Evolutionary conservation across 2,888 invertebrate genomes (phyloP).

Genomic region (Tortricodes alternella): DNA sequence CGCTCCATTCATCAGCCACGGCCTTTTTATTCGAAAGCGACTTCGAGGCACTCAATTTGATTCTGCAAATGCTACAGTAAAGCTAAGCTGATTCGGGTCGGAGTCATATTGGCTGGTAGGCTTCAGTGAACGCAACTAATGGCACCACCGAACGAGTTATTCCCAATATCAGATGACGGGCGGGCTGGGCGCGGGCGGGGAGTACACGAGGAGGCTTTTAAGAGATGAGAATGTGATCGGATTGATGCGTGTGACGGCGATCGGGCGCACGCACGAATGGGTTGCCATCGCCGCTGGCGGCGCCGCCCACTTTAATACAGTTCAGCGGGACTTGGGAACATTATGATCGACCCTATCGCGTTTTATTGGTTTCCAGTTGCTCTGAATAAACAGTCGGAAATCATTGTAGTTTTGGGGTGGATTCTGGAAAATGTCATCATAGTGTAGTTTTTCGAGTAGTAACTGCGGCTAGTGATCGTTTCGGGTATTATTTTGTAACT

Average conservation of each 20-base stretch:
- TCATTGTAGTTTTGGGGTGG: no score
- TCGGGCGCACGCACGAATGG: conserved; percentile 37
- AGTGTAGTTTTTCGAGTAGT: no score
- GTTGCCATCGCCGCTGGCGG: no score
- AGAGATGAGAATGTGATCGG: conserved; percentile 40
- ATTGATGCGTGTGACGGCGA: conserved; percentile 41
- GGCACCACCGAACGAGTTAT: conserved; percentile 26
- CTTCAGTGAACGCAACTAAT: conserved; percentile 14
- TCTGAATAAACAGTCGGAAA: no score
- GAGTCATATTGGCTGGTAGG: conserved; percentile 10
- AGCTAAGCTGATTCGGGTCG: neutral
- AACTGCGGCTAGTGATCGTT: no score
- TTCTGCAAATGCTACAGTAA: conserved; percentile 14
- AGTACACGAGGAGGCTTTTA: conserved; percentile 37
- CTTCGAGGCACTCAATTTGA: conserved; percentile 14
- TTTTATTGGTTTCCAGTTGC: no score
- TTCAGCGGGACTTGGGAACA: no score
- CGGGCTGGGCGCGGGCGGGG: conserved; percentile 5
- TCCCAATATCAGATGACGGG: conserved; percentile 28
- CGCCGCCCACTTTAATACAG: no score
- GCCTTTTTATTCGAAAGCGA: neutral
- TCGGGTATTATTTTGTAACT: no score
- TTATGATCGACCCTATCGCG: no score
- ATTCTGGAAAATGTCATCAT: no score
- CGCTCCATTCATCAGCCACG: neutral